Base-by-base conservation (phyloP, 2,797 vertebrate species). In the Xiphophorus birchmanni region DNA sequence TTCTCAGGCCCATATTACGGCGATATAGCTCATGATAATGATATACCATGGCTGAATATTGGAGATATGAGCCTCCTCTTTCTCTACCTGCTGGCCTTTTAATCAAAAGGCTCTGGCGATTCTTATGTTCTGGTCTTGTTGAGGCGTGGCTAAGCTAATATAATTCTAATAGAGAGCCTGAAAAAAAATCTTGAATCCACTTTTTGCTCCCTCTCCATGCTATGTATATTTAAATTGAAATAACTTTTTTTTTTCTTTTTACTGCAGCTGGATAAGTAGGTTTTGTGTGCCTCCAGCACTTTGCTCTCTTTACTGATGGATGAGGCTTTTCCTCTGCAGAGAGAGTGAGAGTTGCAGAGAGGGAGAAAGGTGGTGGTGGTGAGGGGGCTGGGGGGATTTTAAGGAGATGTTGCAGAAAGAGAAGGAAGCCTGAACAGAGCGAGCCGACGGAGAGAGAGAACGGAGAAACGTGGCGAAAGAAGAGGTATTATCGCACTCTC, bases 141-240 rank as follows among this genome's bases (percentile, higher is more conserved):
- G 90, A 93, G 92, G 91, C 91, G 92, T 89, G 84, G 91, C 88
- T 91, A 90, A 93, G 86, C 90, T 92, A 94, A 94, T 94, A 89
- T 92, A 93, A 93, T 93, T 95, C 91, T 93, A 94, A 94, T 93
- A 83, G 91, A 93, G 92, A 91, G 87, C 87, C 87, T 86, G 84
- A 88, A 93, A 92, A 93, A 93, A 88, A 29, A 92, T 89, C 89
- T 94, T 93, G 89, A 92, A 94, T 92, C 92, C 92, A 91, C 86
- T 84, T 93, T 90, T 63, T 45, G 86, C 95, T 90, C 89, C 90
- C 94, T 96, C 94, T 96, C 92, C 96, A 95, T 94, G 95, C 92
- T 95, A 95, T 96, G 96, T 96, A 96, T 96, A 97, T 97, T 97
- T 97, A 96, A 97, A 97, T 96, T 95, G 95, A 96, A 96, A 95